phyloP scores from a whole-genome alignment of 2,888 invertebrate genomes.

The Cantharis lateralis region DNA sequence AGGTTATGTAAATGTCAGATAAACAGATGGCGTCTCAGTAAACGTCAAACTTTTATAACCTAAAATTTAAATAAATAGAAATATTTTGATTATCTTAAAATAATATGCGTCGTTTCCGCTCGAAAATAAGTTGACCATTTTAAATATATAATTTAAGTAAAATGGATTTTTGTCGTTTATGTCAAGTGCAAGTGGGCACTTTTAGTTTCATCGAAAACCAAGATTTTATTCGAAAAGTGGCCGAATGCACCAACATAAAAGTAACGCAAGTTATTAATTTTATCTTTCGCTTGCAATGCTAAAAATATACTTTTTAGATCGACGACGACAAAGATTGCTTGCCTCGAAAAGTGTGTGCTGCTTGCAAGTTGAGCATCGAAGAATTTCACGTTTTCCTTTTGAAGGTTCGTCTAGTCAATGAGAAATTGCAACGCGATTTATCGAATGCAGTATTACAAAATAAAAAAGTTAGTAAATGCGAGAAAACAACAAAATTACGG shows the following conservation, averaged over 20 bases:
- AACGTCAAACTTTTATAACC: neutral
- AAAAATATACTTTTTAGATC: slow-evolving; percentile 26
- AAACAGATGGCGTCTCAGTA: neutral
- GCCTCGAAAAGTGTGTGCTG: slow-evolving; percentile 36
- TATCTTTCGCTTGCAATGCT: neutral
- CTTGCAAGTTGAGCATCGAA: slow-evolving; percentile 36
- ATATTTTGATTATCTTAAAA: neutral
- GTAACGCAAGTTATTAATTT: neutral
- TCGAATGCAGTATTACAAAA: neutral
- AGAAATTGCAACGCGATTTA: slow-evolving; percentile 24
- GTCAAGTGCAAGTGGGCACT: slow-evolving; percentile 4
- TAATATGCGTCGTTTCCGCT: neutral
- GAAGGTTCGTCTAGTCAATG: slow-evolving; percentile 34
- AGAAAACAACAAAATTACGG: neutral
- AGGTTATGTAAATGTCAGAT: neutral
- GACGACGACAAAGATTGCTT: slow-evolving; percentile 32
- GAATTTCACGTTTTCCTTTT: slow-evolving; percentile 35
- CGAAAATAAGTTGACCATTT: neutral
- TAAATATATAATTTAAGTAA: neutral
- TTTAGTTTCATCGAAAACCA: neutral
- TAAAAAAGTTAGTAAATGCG: neutral
- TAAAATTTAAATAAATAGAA: neutral
- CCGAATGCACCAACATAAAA: slow-evolving; percentile 1
- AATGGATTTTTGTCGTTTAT: slow-evolving; percentile 6
- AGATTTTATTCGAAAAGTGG: slow-evolving; percentile 6